phyloP scores from a whole-genome alignment of 2,797 vertebrate species.

The Diplodus puntazzo region DNA sequence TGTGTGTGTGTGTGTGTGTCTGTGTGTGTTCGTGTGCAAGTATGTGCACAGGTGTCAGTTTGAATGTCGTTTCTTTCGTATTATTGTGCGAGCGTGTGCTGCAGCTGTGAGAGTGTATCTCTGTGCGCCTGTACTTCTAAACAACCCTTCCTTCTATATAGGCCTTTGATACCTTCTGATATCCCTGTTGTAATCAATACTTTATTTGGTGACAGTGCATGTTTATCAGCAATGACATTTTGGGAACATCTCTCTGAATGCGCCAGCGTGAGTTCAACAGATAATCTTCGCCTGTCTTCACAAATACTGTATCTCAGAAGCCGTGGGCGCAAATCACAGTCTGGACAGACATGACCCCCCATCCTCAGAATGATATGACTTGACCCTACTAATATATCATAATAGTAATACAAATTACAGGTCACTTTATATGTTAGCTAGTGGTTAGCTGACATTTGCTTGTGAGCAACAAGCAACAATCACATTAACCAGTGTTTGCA shows the following conservation, averaged over 20 bases:
- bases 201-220: not conserved
- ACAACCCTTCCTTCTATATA: not conserved
- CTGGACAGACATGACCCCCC: too few relatives aligned
- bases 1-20: not conserved
- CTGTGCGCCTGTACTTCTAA: not conserved
- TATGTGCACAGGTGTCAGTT: slow-evolving; percentile 27
- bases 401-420: too few relatives aligned
- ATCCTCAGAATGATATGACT: too few relatives aligned
- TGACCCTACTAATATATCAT: too few relatives aligned
- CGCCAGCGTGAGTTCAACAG: slow-evolving; percentile 9
- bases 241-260: slow-evolving; percentile 10
- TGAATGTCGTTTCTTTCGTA: slow-evolving; percentile 48
- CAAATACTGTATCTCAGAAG: not conserved
- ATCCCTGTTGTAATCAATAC: slow-evolving; percentile 18
- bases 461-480: too few relatives aligned
- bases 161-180: not conserved
- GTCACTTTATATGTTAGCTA: too few relatives aligned
- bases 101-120: not conserved
- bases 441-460: too few relatives aligned
- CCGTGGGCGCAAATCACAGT: too few relatives aligned
- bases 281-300: not conserved
- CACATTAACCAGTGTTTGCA: too few relatives aligned
- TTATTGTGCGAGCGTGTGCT: not conserved
- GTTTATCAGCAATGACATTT: slow-evolving; percentile 19
- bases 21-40: not conserved